Base-by-base conservation (phyloP, 2,888 invertebrate genomes). In the Piscicola geometra region DNA sequence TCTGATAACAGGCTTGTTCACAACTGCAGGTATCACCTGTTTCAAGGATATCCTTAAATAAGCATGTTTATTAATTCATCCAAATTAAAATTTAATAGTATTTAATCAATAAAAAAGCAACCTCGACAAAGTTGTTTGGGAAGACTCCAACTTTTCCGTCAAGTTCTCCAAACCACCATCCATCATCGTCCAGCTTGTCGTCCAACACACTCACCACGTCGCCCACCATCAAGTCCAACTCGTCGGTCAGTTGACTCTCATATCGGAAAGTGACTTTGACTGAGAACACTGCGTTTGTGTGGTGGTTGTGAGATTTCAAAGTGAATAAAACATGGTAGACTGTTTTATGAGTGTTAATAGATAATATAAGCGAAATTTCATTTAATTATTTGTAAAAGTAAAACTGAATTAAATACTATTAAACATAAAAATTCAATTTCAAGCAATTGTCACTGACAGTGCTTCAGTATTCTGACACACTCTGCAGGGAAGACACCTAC, bases 81-180 rank as follows among this genome's bases (percentile, higher is more conserved):
- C n/a, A n/a, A n/a, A n/a, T n/a, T n/a, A n/a, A n/a, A n/a, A n/a
- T n/a, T n/a, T n/a, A n/a, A n/a, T n/a, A n/a, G n/a, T n/a, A n/a
- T n/a, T n/a, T n/a, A n/a, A n/a, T n/a, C n/a, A n/a, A n/a, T n/a
- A n/a, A n/a, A 56, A 56, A 56, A 47, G n/a, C 2, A 28, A 64
- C 73, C 73, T 73, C 73, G 0, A 73, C 73, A 73, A 73, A 73
- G 30, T 73, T 73, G 36, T 64, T 64, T 21, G 73, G 73, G 28
- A 73, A 64, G 1, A 73, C 35, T 35, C 73, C 73, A 2, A 60
- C 64, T 32, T 25, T 32, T 0, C 73, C 73, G 1, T n/a, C 64
- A 21, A 73, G n/a, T 36, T 73, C 73, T 21, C 73, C 73, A 25
- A 73, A 64, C 73, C 73, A 73, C 73, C 73, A 73, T 0, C 73